Evolutionary conservation across 2,797 vertebrate genomes (phyloP).

Genomic region (Catostomus latipinnis): DNA sequence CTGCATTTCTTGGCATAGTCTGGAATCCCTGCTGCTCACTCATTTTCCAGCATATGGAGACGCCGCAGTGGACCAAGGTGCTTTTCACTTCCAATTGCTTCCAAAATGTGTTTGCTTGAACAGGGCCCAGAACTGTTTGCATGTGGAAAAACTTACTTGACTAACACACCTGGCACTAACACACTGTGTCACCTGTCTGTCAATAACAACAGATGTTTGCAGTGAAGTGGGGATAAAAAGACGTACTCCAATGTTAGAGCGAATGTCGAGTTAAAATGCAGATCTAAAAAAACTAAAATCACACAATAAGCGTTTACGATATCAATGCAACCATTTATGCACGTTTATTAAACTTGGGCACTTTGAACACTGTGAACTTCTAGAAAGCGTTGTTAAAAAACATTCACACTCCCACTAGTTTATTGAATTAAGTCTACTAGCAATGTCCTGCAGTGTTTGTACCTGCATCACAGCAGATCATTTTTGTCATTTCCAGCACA

Average conservation of each 20-base stretch:
- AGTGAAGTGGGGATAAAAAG: not conserved
- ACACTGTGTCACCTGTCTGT: conserved; percentile 4
- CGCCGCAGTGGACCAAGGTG: conserved; percentile 93
- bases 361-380: no score
- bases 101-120: conserved; percentile 74
- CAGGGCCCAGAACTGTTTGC: not conserved
- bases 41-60: conserved; percentile 99
- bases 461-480: no score
- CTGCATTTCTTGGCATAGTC: conserved; percentile 94
- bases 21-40: conserved; percentile 98
- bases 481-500: no score
- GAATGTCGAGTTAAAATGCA: not conserved
- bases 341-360: no score
- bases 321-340: no score
- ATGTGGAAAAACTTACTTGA: not conserved
- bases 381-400: no score
- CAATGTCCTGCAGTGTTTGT: no score
- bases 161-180: not conserved
- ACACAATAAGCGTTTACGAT: no score
- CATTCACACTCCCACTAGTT: no score
- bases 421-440: no score
- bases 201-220: not conserved
- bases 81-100: conserved; percentile 85
- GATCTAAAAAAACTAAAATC: not conserved
- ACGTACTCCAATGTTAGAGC: not conserved